Base-by-base conservation (phyloP, 35 echinoderm and acorn worm genomes). In the Eucidaris tribuloides region DNA sequence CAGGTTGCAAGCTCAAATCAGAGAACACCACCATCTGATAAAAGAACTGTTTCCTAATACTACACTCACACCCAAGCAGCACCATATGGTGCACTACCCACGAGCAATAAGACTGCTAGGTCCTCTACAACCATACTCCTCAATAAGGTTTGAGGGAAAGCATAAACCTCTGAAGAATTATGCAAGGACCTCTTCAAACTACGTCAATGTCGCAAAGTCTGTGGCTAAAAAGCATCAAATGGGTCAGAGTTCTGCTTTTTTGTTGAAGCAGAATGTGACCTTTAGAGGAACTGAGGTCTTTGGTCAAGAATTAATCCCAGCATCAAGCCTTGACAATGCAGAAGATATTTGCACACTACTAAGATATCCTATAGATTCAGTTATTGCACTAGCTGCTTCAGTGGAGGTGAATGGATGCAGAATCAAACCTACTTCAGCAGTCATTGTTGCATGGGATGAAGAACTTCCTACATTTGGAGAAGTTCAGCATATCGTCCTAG, bases 31-130 rank as follows among this genome's bases (percentile, higher is more conserved):
- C 66, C 32, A 18, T 33, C 40, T 14, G 14, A 42, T 72, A 7
- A 9, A 72, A 18, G 66, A 14, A 18, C 9, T 11, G 32, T 36
- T 72, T 42, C 35, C 13, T 20, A 72, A 77, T 3, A 46, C 59
- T 11, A 48, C 17, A 9, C 42, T 90, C 28, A 90, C 45, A 38
- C 79, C 87, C 45, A 89, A 89, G 46, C 87, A 89, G 23, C 87
- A 89, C 62, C 63, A 65, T 42, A 33, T 86, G 23, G 40, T 81
- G 6, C 85, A 88, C 42, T 88, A 89, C 25, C 60, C 86, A 55
- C 61, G 64, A 11, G 45, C 65, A 45, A 55, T 85, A 6, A 56
- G 84, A 13, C 41, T 27, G 0, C 18, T 87, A 30, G 84, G 84
- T 4, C 71, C 84, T 39, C 19, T 86, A 1, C 25, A 2, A 63